Evolutionary conservation across 2,888 invertebrate genomes (phyloP), one percentile per base, ranked within the genome.

Genomic region (Chymomyza amoena): DNA sequence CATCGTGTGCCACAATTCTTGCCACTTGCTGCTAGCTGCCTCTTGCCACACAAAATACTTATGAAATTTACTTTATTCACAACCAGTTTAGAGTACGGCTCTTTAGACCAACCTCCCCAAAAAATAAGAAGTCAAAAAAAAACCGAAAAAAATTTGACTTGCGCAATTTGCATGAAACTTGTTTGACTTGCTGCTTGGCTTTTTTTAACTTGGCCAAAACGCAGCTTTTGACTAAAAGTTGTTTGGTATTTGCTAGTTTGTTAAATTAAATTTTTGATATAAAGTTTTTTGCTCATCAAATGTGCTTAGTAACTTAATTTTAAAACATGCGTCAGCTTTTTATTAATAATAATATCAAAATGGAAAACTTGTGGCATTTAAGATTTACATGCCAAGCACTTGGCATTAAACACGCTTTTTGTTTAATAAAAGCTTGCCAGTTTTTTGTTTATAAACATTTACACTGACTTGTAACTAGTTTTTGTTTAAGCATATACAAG

Each of bases 371-470:
- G 83, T 86, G 78, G n/a, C 36, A 36, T 36, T 60, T 16, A 15
- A 9, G 5, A 60, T 60, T 60, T 60, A 60, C 60, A 60, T 60
- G 60, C 60, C 60, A 32, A 60, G 32, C 60, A 60, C 60, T 60
- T 60, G 60, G 60, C 32, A 18, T 36, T 60, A 54, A 45, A 45
- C 13, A 1, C 6, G 57, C 13, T 57, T 54, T 25, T 32, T 62
- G 60, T 39, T 71, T 75, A 81, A 84, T 87, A 45, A 10, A 69
- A 80, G 87, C 84, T 84, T 25, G 3, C 3, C 84, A 86, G 84
- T 84, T 86, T 84, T 83, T 84, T 84, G 80, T 87, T 84, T 87
- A 84, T 79, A 86, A 84, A 84, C 80, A 78, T 75, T 79, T 78
- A 76, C 50, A 67, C 66, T 18, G 28, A 25, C 20, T 32, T 70